A percentile compares a stretch with the other conserved stretches of the same genome.
These are phyloP conservation scores for Thalassoma bifasciatum DNA, from an alignment of 2,113 vertebrate genomes.

Conservation along the genomic window DNA sequence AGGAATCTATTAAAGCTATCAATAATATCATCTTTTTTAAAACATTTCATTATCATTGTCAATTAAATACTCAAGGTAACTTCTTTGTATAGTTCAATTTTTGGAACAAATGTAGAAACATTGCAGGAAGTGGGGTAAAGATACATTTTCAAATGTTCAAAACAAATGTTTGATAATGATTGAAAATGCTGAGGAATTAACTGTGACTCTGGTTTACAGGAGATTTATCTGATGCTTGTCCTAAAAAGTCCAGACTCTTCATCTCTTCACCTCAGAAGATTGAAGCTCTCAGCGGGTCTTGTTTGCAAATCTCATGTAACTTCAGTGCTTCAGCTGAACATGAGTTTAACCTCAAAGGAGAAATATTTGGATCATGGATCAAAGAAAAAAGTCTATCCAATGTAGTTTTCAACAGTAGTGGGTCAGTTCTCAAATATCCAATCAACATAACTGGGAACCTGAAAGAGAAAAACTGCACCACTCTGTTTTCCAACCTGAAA, in stretches of 20 bases:
- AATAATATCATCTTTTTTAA: no score
- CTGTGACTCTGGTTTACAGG: conserved; percentile 13
- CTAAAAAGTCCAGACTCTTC: rapidly evolving
- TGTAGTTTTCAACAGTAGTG: conserved; percentile 7
- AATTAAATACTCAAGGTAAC: no score
- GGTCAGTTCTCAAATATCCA: background rate
- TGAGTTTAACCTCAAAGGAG: rapidly evolving
- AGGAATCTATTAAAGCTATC: no score
- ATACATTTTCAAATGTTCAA: no score
- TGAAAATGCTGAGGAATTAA: no score
- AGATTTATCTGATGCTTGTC: rapidly evolving
- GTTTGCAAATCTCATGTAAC: conserved; percentile 63
- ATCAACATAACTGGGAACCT: conserved; percentile 60
- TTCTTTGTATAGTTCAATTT: no score
- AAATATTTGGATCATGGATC: conserved; percentile 31
- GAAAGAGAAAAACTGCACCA: conserved; percentile 60
- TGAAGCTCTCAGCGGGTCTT: conserved; percentile 59
- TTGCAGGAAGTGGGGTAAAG: no score
- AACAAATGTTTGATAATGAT: no score
- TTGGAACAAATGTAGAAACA: no score
- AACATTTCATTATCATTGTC: no score
- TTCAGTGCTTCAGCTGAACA: background rate
- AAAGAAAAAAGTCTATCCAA: background rate
- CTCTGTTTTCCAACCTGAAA: conserved; percentile 39
- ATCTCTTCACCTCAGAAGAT: conserved; percentile 1